Evolutionary conservation across 1,140 invertebrate genomes (phyloP).

Genomic region (Tetramorium parvispinum): DNA sequence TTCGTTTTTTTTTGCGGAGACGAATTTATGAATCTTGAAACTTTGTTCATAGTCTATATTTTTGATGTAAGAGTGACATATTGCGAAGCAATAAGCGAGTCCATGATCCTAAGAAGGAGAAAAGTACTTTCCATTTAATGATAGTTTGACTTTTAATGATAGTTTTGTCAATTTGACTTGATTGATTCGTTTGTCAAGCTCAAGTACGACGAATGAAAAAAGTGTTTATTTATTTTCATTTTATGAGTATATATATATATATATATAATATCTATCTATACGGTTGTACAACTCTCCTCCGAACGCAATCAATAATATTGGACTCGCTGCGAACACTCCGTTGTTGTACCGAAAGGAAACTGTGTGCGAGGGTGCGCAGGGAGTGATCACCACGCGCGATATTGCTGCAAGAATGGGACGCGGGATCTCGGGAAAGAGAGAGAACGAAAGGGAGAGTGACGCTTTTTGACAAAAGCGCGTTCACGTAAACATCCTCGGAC

Average conservation of each 20-base stretch:
- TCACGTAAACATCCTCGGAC: slow-evolving; percentile 64
- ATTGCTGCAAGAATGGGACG: not conserved
- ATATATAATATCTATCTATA: no score
- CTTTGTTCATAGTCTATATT: not conserved
- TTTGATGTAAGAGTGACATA: slow-evolving; percentile 1
- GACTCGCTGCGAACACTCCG: not conserved
- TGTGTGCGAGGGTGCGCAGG: not conserved
- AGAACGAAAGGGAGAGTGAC: not conserved
- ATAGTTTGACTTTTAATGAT: not conserved
- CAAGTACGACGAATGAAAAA: not conserved
- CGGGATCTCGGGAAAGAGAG: not conserved
- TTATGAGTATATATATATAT: not conserved
- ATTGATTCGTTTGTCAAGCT: not conserved
- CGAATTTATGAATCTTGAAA: slow-evolving; percentile 31
- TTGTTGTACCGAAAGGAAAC: not conserved
- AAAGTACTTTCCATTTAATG: not conserved
- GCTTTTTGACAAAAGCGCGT: slow-evolving; percentile 50
- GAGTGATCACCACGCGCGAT: not conserved
- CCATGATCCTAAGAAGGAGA: not conserved
- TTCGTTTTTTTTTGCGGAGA: not conserved
- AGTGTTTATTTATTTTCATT: not conserved
- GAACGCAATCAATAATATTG: not conserved
- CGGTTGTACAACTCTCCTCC: not conserved
- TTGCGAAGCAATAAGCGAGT: not conserved
- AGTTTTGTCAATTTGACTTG: not conserved